Percentiles rank a stretch among this genome's conserved stretches.
Conservation (phyloP, 2,113 vertebrate species). For the human region GRCh38 chr7:109527001-109527500, state of each 20-base stretch:
- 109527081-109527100: background rate
- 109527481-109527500: background rate
- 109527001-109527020: background rate
- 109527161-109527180: background rate
- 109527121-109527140: background rate
- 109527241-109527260: background rate
- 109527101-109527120: background rate
- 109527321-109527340: background rate
- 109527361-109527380: background rate
- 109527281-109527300: background rate
- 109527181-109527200: background rate
- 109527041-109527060: background rate
- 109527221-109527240: background rate
- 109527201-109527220: background rate
- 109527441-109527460: background rate
- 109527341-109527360: background rate
- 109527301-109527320: background rate
- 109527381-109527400: background rate
- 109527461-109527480: background rate
- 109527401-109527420: background rate
- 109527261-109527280: background rate
- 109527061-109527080: background rate
- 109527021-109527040: background rate
- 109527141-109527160: background rate
- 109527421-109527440: background rate